phyloP scores from a whole-genome alignment of 2,113 vertebrate species.

The Aegypius monachus region DNA sequence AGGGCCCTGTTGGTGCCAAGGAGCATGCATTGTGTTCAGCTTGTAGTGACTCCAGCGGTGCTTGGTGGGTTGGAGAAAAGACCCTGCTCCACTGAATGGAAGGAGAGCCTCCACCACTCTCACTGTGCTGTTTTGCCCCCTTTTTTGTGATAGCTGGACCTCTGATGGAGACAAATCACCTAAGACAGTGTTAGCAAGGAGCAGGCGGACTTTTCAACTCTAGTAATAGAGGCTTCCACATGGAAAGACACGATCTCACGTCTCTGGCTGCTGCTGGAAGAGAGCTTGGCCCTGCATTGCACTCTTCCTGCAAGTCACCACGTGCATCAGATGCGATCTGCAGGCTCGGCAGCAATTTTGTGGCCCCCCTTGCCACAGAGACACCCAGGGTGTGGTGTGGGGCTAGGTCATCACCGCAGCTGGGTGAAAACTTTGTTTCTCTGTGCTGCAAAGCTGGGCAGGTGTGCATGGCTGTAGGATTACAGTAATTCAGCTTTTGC shows the following conservation, averaged over 20 bases:
- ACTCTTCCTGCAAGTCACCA: background rate
- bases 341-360: background rate
- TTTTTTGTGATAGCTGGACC: background rate
- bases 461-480: background rate
- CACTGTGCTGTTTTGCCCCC: accelerated
- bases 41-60: background rate
- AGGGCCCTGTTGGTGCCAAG: background rate
- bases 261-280: background rate
- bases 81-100: background rate
- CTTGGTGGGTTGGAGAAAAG: background rate
- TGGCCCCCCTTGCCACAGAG: background rate
- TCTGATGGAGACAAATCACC: background rate
- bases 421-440: background rate
- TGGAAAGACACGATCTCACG: background rate
- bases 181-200: background rate
- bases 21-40: background rate
- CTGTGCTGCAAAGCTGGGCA: background rate
- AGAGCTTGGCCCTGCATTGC: background rate
- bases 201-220: background rate
- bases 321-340: background rate
- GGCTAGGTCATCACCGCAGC: background rate
- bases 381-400: too few relatives aligned
- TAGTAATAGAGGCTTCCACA: background rate
- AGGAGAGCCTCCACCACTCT: background rate
- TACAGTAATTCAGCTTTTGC: background rate